These are phyloP conservation scores for Poecilia picta DNA, from an alignment of 2,797 vertebrate species.

Conservation along the genomic window DNA sequence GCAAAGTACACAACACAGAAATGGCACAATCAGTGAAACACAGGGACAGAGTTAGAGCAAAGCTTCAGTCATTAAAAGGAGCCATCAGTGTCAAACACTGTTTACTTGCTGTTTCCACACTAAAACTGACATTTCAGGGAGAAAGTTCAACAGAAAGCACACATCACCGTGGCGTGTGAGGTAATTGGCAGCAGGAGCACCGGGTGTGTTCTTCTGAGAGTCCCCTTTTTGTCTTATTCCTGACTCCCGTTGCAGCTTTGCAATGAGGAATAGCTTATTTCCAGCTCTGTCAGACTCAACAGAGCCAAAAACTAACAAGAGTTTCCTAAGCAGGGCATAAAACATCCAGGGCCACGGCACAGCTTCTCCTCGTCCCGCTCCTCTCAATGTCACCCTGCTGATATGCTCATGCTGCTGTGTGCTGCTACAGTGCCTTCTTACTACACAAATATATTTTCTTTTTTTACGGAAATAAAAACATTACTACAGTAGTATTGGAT, in stretches of 20 bases:
- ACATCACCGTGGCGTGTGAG: conserved; percentile 67
- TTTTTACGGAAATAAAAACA: not conserved
- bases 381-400: conserved; percentile 10
- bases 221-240: conserved; percentile 55
- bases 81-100: conserved; percentile 62
- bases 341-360: not conserved
- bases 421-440: conserved; percentile 2
- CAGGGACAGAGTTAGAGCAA: conserved; percentile 25
- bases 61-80: conserved; percentile 56
- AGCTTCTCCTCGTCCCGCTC: not conserved
- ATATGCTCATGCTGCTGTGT: not conserved
- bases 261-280: conserved; percentile 25
- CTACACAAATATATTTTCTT: not conserved
- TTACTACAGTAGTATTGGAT: not conserved
- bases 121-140: conserved; percentile 62
- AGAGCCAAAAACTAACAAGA: conserved; percentile 19
- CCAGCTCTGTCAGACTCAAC: conserved; percentile 26
- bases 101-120: conserved; percentile 63
- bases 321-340: conserved; percentile 17
- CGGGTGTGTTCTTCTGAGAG: conserved; percentile 32
- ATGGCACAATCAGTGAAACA: conserved; percentile 22
- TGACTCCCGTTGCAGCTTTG: conserved; percentile 26
- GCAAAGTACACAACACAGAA: conserved; percentile 17
- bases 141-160: conserved; percentile 49
- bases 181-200: conserved; percentile 62